Percentiles rank a stretch among this genome's conserved stretches.
Evolutionary conservation across 2,113 vertebrate genomes (phyloP).

Genomic region (Hypocryptadius cinnamomeus): DNA sequence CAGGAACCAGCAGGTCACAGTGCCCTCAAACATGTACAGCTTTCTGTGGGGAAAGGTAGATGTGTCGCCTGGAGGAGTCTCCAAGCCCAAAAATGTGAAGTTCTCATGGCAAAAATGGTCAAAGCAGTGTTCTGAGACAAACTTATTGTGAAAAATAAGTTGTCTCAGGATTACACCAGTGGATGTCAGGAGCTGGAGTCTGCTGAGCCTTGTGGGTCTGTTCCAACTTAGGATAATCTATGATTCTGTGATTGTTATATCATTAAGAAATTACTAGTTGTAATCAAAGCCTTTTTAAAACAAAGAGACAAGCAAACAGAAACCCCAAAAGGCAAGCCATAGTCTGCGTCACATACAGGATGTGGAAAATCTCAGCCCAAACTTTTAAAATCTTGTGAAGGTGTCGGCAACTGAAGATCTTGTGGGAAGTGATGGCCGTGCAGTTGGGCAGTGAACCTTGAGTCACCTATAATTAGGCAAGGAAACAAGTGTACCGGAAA

Average conservation of each 20-base stretch:
- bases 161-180: neutral
- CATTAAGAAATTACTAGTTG: neutral
- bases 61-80: neutral
- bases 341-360: fast-evolving
- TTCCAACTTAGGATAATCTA: neutral
- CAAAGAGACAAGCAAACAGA: neutral
- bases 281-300: neutral
- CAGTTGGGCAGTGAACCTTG: neutral
- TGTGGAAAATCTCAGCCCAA: neutral
- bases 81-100: fast-evolving
- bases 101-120: neutral
- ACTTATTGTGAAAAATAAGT: neutral
- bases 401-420: neutral
- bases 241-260: neutral
- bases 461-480: constrained; percentile 8
- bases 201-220: neutral
- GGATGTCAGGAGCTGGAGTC: neutral
- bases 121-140: neutral
- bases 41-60: neutral
- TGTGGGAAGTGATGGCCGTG: neutral
- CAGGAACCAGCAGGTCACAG: neutral
- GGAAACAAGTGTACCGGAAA: neutral
- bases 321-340: neutral
- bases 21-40: neutral
- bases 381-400: neutral